Base-by-base conservation (phyloP, 2,888 invertebrate species). In the Cylindroiulus punctatus region DNA sequence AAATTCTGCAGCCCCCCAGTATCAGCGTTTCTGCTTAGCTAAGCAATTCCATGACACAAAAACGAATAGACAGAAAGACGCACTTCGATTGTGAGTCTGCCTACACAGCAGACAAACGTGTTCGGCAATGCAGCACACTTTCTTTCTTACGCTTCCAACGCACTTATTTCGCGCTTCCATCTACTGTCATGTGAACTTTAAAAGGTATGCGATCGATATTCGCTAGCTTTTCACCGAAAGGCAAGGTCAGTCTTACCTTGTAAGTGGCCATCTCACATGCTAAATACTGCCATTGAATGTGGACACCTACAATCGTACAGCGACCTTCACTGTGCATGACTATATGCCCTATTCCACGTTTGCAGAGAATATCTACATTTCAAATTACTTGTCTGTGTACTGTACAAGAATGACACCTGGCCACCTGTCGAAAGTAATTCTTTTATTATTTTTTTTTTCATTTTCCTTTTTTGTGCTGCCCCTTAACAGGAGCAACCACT, bases 11-110 rank as follows among this genome's bases (percentile, higher is more conserved):
- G 30, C 76, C 76, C 36, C 76, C 30, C 76, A 26, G 26, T 76
- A 76, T 76, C 76, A 76, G 76, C 30, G 30, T 76, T 76, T 76
- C 76, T 76, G 76, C 76, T 76, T 76, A 76, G 76, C 76, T 76
- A 76, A 76, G 76, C 76, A 76, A 76, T 76, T 76, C 14, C 76
- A 76, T 76, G 76, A 76, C 76, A 76, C 76, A 22, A 22, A 76
- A 76, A 76, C 76, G 76, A 76, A 76, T 30, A 76, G 76, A 22
- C 76, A 76, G 76, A 76, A 76, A 30, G 36, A 7, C 14, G 76
- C 76, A 22, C 76, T 30, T 4, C 22, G n/a, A 57, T 57, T 65
- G 22, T 65, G 57, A 22, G 30, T 76, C 26, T 4, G 14, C 76
- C 76, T 76, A 76, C 14, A 12, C 17, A 65, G 3, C 26, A 26